These are phyloP conservation scores for Aleiodes sp. DNA, from an alignment of 1,140 invertebrate genomes.

Conservation along the genomic window DNA sequence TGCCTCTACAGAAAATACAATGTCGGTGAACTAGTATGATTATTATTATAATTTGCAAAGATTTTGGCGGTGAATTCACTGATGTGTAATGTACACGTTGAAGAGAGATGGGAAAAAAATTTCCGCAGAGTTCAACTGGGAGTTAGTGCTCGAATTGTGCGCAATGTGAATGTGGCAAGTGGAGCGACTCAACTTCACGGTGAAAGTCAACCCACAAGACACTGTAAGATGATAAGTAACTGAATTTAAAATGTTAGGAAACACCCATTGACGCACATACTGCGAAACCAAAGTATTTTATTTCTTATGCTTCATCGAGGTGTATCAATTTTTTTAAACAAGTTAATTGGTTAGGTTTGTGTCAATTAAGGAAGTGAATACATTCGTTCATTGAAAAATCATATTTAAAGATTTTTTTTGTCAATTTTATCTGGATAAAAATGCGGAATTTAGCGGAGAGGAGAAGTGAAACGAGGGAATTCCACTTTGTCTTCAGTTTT, in stretches of 20 bases:
- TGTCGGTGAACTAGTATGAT: no score
- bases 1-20: no score
- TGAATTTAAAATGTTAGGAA: constrained; percentile 14
- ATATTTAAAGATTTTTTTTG: no score
- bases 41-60: background rate
- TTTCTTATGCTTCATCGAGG: no score
- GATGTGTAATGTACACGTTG: background rate
- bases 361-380: no score
- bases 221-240: constrained; percentile 30
- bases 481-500: no score
- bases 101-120: constrained; percentile 18
- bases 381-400: no score
- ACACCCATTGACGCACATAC: constrained; percentile 1
- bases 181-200: constrained; percentile 49
- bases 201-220: constrained; percentile 52
- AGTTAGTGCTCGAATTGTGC: constrained; percentile 36
- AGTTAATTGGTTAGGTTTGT: no score
- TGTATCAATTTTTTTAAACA: no score
- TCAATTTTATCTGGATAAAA: no score
- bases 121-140: constrained; percentile 38
- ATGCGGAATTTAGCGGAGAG: no score
- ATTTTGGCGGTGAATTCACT: background rate
- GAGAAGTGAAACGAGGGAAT: no score
- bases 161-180: constrained; percentile 45
- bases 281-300: background rate